phyloP scores from a whole-genome alignment of 2,113 vertebrate species.

The Gallinago media region DNA sequence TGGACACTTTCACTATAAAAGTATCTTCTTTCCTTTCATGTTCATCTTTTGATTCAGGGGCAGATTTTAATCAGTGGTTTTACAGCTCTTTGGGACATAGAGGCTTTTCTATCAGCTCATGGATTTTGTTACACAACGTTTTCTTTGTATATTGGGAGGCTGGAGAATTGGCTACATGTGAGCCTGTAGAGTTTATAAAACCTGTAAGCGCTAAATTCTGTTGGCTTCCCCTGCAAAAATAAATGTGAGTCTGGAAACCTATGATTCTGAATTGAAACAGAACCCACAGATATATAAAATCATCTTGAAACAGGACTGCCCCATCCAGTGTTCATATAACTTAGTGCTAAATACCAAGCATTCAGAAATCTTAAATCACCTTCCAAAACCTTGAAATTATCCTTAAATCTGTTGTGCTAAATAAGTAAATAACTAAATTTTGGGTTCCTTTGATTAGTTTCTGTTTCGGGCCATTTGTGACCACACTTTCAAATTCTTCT shows the following conservation, averaged over 20 bases:
- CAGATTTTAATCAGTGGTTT: constrained; percentile 13
- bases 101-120: constrained; percentile 13
- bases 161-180: constrained; percentile 10
- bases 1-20: background rate
- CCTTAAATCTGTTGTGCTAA: background rate
- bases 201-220: background rate
- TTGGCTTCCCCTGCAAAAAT: constrained; percentile 14
- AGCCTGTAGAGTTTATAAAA: constrained; percentile 29
- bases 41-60: background rate
- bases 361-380: background rate
- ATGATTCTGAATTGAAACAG: constrained; percentile 4
- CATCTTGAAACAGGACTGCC: background rate
- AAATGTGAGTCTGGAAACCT: constrained; percentile 20
- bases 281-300: background rate
- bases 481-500: background rate
- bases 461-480: background rate
- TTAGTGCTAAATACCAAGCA: background rate
- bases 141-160: constrained; percentile 40
- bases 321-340: background rate
- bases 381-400: background rate
- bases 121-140: constrained; percentile 55
- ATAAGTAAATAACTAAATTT: background rate
- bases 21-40: constrained; percentile 2
- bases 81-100: background rate
- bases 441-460: background rate